Percentiles rank a stretch among this genome's conserved stretches.
Evolutionary conservation across 2,797 vertebrate genomes (phyloP).

Genomic region (Pangasius djambal): DNA sequence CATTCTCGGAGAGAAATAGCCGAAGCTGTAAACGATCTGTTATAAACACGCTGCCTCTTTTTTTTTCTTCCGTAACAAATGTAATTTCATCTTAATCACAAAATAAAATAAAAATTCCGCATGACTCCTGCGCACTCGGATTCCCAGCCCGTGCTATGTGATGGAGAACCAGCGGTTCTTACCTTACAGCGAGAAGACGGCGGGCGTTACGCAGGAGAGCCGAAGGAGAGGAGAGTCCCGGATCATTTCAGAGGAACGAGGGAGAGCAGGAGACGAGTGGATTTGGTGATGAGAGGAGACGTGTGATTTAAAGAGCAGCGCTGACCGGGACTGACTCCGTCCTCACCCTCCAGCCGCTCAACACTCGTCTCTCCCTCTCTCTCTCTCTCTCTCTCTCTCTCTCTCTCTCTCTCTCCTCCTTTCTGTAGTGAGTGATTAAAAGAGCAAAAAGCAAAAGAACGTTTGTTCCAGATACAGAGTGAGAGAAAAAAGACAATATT

Average conservation of each 20-base stretch:
- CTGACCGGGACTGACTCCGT: neutral
- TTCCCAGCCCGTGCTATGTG: neutral
- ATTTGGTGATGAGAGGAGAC: neutral
- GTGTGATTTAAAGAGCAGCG: neutral
- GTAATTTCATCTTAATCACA: neutral
- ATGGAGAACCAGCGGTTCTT: neutral
- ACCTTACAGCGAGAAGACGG: conserved; percentile 28
- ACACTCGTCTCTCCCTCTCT: neutral
- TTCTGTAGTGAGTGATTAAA: too few species aligned
- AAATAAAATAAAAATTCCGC: neutral
- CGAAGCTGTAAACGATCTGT: neutral
- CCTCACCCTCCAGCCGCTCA: neutral
- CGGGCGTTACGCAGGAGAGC: neutral
- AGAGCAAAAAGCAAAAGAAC: neutral
- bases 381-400: neutral
- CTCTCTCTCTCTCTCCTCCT: too few species aligned
- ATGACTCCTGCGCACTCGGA: neutral
- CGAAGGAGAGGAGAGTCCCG: neutral
- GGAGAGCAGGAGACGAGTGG: neutral
- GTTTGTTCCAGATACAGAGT: neutral
- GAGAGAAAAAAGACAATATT: neutral
- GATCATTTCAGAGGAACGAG: neutral
- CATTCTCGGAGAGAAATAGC: neutral
- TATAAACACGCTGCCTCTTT: neutral
- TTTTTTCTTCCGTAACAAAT: neutral